Evolutionary conservation across 2,113 vertebrate species (phyloP).

Genomic region (Lagopus leucura): DNA sequence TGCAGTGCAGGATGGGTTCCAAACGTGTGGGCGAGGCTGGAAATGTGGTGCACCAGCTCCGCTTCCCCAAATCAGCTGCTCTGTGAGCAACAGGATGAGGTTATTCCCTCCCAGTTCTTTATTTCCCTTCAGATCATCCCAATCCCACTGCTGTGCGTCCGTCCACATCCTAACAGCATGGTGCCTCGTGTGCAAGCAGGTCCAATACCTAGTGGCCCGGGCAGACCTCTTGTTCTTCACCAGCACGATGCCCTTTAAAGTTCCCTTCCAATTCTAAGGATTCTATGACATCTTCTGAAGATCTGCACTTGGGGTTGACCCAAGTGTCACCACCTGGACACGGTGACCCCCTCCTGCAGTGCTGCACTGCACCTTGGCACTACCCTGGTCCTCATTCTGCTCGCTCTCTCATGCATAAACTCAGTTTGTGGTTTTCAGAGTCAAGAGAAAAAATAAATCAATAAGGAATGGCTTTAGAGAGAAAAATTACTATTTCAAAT

Average conservation of each 20-base stretch:
- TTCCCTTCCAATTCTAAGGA: no score
- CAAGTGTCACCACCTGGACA: rapidly evolving
- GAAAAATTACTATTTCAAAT: neutral
- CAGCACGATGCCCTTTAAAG: rapidly evolving
- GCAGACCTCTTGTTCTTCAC: neutral
- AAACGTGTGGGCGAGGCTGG: slow-evolving; percentile 12
- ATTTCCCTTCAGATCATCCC: neutral
- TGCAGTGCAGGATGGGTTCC: neutral
- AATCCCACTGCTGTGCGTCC: neutral
- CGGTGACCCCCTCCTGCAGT: neutral
- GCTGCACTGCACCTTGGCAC: neutral
- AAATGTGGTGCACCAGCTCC: neutral
- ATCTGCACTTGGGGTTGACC: neutral
- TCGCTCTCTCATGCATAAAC: neutral
- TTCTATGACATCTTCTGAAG: neutral
- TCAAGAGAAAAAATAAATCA: neutral
- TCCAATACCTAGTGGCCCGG: neutral
- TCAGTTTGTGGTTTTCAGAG: neutral
- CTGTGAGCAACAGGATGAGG: rapidly evolving
- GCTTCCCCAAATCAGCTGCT: slow-evolving; percentile 4
- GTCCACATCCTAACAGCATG: neutral
- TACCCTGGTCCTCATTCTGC: neutral
- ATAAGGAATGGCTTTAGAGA: neutral
- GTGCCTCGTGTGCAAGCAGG: rapidly evolving
- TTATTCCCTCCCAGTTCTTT: neutral